phyloP scores from a whole-genome alignment of 2,888 invertebrate genomes.

The Agrotis puta region DNA sequence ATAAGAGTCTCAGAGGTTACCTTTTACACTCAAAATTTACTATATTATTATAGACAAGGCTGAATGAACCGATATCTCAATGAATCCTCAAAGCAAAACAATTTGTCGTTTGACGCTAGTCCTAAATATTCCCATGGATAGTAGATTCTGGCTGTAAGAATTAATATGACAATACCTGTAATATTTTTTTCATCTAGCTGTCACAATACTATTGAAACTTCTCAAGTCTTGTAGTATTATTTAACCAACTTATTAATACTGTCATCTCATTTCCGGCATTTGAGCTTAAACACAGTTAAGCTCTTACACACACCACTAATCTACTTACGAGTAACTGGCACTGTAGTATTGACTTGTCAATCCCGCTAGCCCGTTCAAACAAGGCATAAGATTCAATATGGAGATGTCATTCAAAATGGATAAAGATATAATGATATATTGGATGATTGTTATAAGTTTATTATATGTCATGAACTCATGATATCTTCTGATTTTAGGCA shows the following conservation, averaged over 20 bases:
- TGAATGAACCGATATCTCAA: too few relatives aligned
- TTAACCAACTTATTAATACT: slow-evolving; percentile 2
- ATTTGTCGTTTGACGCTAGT: too few relatives aligned
- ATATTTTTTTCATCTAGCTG: background rate
- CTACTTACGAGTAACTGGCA: slow-evolving; percentile 19
- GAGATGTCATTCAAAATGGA: slow-evolving; percentile 28
- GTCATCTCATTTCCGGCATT: slow-evolving; percentile 34
- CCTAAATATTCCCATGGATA: background rate
- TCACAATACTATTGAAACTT: background rate
- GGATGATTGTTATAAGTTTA: slow-evolving; percentile 1
- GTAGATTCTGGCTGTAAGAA: background rate
- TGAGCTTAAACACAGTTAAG: slow-evolving; percentile 16
- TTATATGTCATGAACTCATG: slow-evolving; percentile 7
- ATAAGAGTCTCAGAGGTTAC: too few relatives aligned
- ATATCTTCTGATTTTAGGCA: background rate
- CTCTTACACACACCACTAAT: slow-evolving; percentile 30
- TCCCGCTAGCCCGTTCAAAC: slow-evolving; percentile 43
- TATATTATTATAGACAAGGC: too few relatives aligned
- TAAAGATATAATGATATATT: background rate
- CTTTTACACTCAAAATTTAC: too few relatives aligned
- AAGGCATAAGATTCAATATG: slow-evolving; percentile 35
- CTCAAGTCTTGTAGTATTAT: slow-evolving; percentile 2
- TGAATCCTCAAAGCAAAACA: background rate
- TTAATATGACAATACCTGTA: background rate
- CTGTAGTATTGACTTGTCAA: slow-evolving; percentile 45